Conservation (phyloP, 2,888 invertebrate species). For the Operophtera brumata region DNA sequence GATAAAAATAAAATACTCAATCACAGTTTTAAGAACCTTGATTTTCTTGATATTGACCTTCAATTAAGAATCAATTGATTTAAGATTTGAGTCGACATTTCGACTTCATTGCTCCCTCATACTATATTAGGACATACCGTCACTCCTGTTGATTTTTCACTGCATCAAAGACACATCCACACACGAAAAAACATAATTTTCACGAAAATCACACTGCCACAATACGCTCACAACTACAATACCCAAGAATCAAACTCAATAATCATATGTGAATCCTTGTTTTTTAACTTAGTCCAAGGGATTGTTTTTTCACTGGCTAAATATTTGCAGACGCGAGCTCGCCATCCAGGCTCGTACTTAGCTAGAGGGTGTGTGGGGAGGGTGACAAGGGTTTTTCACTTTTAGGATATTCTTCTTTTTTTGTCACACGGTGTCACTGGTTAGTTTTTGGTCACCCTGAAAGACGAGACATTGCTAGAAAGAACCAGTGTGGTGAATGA, state of each 20-base stretch:
- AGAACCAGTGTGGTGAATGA: too few relatives aligned
- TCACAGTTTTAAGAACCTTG: too few relatives aligned
- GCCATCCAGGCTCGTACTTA: conserved; percentile 37
- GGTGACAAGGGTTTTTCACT: conserved; percentile 36
- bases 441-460: too few relatives aligned
- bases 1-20: too few relatives aligned
- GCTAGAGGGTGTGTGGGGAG: conserved; percentile 38
- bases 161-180: not conserved
- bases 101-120: too few relatives aligned
- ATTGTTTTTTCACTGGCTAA: conserved; percentile 12
- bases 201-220: conserved; percentile 1
- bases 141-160: not conserved
- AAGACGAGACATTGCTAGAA: too few relatives aligned
- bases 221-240: not conserved
- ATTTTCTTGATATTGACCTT: too few relatives aligned
- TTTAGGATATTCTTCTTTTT: too few relatives aligned
- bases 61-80: too few relatives aligned
- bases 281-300: not conserved
- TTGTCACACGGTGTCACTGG: too few relatives aligned
- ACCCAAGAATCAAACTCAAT: not conserved
- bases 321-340: conserved; percentile 33
- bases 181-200: not conserved
- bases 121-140: not conserved
- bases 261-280: not conserved
- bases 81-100: too few relatives aligned